Percentiles rank a stretch among this genome's conserved stretches.
phyloP scores from a whole-genome alignment of 2,797 vertebrate species.

The Lutjanus campechanus region DNA sequence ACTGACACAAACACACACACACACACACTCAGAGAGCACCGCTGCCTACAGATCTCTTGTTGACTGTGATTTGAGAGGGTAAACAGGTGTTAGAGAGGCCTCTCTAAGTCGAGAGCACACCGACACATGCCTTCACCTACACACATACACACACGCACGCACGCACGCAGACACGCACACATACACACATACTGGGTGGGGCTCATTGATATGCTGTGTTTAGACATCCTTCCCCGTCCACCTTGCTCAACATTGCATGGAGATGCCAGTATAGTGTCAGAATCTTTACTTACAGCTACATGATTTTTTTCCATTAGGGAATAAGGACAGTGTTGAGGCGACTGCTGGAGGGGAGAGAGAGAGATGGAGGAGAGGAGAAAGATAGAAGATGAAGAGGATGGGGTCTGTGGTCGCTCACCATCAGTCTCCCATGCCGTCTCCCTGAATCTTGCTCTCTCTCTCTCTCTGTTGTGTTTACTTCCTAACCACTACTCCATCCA shows the following conservation, averaged over 20 bases:
- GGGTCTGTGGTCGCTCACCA: conserved; percentile 5
- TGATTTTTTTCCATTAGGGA: conserved; percentile 3
- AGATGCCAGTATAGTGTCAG: neutral
- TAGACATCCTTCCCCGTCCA: conserved; percentile 14
- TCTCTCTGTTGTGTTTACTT: conserved; percentile 32
- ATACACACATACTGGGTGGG: neutral
- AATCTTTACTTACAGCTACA: neutral
- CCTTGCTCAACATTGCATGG: conserved; percentile 4
- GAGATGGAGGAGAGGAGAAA: conserved; percentile 2
- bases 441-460: conserved; percentile 17
- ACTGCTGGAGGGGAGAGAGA: conserved; percentile 6
- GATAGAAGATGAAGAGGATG: neutral
- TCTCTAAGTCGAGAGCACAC: conserved; percentile 27
- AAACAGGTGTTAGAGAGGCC: conserved; percentile 51
- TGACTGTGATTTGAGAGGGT: conserved; percentile 50
- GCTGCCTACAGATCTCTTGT: conserved; percentile 46
- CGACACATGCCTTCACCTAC: neutral
- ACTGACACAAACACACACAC: conserved; percentile 52
- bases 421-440: conserved; percentile 1
- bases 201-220: conserved; percentile 34
- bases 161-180: conserved; percentile 2
- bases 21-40: conserved; percentile 12
- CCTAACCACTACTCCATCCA: conserved; percentile 8
- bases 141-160: conserved; percentile 10
- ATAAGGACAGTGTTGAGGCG: neutral